Evolutionary conservation across 2,888 invertebrate species (phyloP), one percentile per base, ranked within the genome.

Genomic region (Tetragnatha montana): DNA sequence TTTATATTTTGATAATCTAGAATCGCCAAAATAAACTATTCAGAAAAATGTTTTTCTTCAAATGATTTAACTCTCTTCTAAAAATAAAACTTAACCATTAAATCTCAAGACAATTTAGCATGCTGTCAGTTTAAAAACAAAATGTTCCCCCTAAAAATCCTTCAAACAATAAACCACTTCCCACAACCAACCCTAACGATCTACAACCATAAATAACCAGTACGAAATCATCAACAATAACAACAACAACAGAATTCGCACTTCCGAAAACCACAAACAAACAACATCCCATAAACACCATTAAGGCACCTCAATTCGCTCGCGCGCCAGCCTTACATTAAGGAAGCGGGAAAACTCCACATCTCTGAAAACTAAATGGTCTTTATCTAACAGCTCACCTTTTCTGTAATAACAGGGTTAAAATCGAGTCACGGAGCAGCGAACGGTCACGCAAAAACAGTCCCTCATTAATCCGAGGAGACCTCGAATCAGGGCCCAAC

Each of bases 361-460:
- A 73, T 74, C 82, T 49, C n/a, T 21, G 74, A 69, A 70, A 81
- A 82, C 76, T 88, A 88, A 88, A 88, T 88, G 87, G 71, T 76
- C 82, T 88, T 88, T 88, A 88, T 88, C 87, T 78, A 78, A 76
- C n/a, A 21, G 51, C 75, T 81, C 35, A 81, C 82, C 83, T 84
- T 71, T 75, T 22, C n/a, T 51, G 60, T 50, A 74, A 60, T 74
- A 70, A 68, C 81, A 76, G 49, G 69, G 69, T n/a, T 74, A 74
- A 88, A 88, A 83, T 80, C 80, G 88, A 84, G 88, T 88, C 88
- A 88, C 88, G 88, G 80, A 88, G 80, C 71, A 84, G 69, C 10
- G 70, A 83, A 84, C 49, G 84, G 88, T 88, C 88, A 88, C 88
- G 88, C 88, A 84, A 84, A 84, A 88, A 78, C 68, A 75, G 49